Percentiles rank a stretch among this genome's conserved stretches.
These are phyloP conservation scores for Sphaeridia pumilis DNA, from an alignment of 2,888 invertebrate genomes.

Conservation along the genomic window DNA sequence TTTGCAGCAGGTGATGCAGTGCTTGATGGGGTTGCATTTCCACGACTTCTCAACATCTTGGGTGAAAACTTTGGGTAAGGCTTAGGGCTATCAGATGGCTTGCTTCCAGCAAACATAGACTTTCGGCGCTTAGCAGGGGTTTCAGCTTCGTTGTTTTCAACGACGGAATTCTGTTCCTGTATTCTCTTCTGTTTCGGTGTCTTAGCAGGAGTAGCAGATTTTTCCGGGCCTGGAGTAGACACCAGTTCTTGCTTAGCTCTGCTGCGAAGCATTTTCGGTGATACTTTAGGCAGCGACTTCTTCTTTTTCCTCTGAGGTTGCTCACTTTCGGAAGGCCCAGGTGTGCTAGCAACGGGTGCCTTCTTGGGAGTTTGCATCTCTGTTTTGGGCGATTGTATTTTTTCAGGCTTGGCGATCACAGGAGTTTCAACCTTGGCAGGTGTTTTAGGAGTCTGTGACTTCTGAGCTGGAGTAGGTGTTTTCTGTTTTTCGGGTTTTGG, in stretches of 20 bases:
- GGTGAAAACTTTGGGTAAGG: not conserved
- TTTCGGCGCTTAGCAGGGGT: not conserved
- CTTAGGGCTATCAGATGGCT: not conserved
- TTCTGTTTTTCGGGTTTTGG: not conserved
- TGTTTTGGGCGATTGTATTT: not conserved
- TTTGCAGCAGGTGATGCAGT: no score
- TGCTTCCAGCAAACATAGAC: not conserved
- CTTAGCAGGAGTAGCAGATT: not conserved
- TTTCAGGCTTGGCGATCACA: not conserved
- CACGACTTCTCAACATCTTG: not conserved
- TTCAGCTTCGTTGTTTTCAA: not conserved
- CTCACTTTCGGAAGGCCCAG: no score
- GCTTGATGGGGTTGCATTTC: no score
- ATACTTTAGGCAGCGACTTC: not conserved
- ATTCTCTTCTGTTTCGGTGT: no score
- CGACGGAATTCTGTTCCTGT: not conserved
- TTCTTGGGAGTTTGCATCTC: no score
- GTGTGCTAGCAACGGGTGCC: no score
- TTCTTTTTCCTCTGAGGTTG: not conserved
- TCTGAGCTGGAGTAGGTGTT: not conserved
- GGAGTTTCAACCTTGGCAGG: not conserved
- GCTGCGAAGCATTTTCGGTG: conserved; percentile 1
- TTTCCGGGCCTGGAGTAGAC: not conserved
- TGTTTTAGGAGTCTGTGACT: not conserved
- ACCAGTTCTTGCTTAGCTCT: not conserved